A percentile compares a stretch with the other conserved stretches of the same genome.
Conservation (phyloP, 2,797 vertebrate species). For the Phalloptychus januarius region DNA sequence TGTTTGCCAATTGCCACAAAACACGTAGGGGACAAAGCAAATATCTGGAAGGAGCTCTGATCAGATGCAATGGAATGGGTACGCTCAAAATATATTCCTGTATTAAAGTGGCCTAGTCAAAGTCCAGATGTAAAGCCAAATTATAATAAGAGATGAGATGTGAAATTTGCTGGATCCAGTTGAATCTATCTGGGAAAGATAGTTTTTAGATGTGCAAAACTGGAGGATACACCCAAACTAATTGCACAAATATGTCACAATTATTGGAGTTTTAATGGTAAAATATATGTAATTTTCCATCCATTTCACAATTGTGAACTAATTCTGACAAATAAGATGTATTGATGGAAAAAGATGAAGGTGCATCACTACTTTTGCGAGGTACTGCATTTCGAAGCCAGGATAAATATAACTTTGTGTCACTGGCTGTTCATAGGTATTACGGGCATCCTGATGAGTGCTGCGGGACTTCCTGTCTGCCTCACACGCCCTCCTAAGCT, state of each 20-base stretch:
- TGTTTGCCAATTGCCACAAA: not conserved
- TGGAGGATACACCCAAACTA: not conserved
- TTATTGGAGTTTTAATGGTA: not conserved
- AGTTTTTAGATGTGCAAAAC: not conserved
- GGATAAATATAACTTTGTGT: slow-evolving; percentile 14
- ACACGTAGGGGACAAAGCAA: not conserved
- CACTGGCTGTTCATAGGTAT: slow-evolving; percentile 83
- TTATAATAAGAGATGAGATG: not conserved
- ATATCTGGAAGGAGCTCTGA: not conserved
- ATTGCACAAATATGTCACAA: not conserved
- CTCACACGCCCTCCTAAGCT: slow-evolving; percentile 93
- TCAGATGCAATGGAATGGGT: not conserved
- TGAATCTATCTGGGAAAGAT: not conserved
- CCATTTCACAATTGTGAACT: not conserved
- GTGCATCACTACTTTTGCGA: not conserved
- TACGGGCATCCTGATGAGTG: slow-evolving; percentile 96
- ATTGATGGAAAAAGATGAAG: not conserved
- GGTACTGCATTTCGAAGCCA: not conserved
- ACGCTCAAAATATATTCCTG: not conserved
- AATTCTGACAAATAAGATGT: not conserved
- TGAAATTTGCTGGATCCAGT: not conserved
- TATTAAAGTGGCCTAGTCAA: not conserved
- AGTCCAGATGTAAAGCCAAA: not conserved
- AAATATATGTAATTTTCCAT: not conserved
- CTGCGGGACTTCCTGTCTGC: slow-evolving; percentile 93